Percentiles rank a stretch among this genome's conserved stretches.
Conservation (phyloP, 1,140 invertebrate species). For the Hypsibius dujardini region DNA sequence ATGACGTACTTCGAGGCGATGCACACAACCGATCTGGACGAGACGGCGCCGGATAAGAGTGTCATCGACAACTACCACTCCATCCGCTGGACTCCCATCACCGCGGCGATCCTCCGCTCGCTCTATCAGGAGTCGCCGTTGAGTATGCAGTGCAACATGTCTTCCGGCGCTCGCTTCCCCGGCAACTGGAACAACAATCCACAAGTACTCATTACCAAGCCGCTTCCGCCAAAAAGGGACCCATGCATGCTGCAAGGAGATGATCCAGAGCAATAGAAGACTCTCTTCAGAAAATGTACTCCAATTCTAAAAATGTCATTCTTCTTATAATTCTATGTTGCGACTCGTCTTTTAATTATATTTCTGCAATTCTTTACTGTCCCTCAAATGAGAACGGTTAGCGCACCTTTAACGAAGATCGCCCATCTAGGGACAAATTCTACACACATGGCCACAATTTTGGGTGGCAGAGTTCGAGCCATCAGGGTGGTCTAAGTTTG, state of each 20-base stretch:
- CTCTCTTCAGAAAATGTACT: no score
- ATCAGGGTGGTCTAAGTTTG: no score
- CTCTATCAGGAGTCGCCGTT: conserved; percentile 65
- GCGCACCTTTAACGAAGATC: no score
- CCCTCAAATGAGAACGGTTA: no score
- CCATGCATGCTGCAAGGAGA: neutral
- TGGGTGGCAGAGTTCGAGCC: no score
- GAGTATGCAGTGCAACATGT: conserved; percentile 87
- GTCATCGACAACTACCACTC: conserved; percentile 52
- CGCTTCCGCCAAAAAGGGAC: neutral
- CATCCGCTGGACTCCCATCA: conserved; percentile 63
- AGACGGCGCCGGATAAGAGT: conserved; percentile 21
- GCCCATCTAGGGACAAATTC: no score
- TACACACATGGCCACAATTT: no score
- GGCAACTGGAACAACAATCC: conserved; percentile 30
- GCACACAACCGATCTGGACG: conserved; percentile 44
- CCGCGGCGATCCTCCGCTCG: conserved; percentile 48
- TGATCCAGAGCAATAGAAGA: neutral
- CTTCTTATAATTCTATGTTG: no score
- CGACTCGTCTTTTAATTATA: no score
- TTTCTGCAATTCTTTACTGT: no score
- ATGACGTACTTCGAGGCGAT: conserved; percentile 67
- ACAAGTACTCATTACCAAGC: neutral
- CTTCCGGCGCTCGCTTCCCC: conserved; percentile 62
- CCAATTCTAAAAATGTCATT: no score